These are phyloP conservation scores for Lithobates pipiens DNA, from an alignment of 2,797 vertebrate species.

Conservation along the genomic window DNA sequence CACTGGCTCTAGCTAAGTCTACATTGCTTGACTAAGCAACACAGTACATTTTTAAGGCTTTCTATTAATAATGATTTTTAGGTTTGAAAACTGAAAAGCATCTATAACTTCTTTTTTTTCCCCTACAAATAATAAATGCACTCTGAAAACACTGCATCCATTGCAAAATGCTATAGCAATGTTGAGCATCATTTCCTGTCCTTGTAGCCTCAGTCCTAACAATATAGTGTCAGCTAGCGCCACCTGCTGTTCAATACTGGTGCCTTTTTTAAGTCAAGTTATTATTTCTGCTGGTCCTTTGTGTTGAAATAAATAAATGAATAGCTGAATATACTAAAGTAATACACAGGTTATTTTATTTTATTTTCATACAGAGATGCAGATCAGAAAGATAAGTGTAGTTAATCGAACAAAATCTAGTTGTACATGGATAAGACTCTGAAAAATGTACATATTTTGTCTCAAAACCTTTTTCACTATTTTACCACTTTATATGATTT, in stretches of 20 bases:
- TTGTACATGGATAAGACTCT: too few relatives aligned
- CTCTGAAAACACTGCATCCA: not conserved
- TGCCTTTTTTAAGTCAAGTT: not conserved
- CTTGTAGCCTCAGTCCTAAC: not conserved
- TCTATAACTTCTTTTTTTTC: not conserved
- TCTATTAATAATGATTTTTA: not conserved
- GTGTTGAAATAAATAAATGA: too few relatives aligned
- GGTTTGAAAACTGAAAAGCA: not conserved
- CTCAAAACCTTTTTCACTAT: too few relatives aligned
- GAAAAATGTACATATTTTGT: too few relatives aligned
- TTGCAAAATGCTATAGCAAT: not conserved
- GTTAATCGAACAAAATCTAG: too few relatives aligned
- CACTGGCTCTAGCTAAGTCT: not conserved
- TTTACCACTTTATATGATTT: too few relatives aligned
- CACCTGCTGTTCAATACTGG: conserved; percentile 17
- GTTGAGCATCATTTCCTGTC: not conserved
- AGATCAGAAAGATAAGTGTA: too few relatives aligned
- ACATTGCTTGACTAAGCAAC: not conserved
- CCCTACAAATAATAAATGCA: not conserved
- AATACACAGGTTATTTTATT: too few relatives aligned
- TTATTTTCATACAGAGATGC: too few relatives aligned
- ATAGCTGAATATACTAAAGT: too few relatives aligned
- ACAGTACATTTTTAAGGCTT: not conserved
- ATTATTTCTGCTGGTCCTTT: not conserved
- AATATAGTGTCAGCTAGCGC: not conserved